These are phyloP conservation scores for Coregonus clupeaformis DNA, from an alignment of 2,113 vertebrate species.

Conservation along the genomic window DNA sequence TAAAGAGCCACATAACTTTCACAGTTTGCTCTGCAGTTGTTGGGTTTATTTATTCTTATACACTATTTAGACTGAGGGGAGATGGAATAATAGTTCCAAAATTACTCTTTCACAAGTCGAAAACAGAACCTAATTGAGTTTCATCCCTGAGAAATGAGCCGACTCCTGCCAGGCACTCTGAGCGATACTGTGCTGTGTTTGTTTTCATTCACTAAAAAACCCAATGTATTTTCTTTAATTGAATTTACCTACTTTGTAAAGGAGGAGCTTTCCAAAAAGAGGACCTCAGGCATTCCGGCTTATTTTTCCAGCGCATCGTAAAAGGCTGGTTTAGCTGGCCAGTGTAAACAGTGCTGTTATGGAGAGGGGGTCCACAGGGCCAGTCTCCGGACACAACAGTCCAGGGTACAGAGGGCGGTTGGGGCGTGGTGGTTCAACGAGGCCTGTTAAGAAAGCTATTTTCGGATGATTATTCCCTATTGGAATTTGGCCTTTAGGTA, in stretches of 20 bases:
- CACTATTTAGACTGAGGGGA: neutral
- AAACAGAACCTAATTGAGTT: neutral
- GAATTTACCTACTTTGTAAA: neutral
- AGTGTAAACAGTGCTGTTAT: conserved; percentile 12
- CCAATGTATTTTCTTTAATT: neutral
- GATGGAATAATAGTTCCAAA: neutral
- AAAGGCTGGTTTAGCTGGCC: neutral
- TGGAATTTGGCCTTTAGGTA: too few relatives aligned
- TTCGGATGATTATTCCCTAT: too few relatives aligned
- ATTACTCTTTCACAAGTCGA: neutral
- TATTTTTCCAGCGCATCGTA: conserved; percentile 24
- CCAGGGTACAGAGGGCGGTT: conserved; percentile 2
- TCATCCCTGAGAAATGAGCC: neutral
- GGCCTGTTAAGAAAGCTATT: too few relatives aligned
- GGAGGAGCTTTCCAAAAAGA: conserved; percentile 10
- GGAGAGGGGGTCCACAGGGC: neutral
- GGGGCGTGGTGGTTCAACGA: neutral
- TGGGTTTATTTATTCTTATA: neutral
- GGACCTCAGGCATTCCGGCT: neutral
- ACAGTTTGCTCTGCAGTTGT: neutral
- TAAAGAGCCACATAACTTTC: conserved; percentile 9
- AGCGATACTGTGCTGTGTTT: neutral
- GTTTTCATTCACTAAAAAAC: neutral
- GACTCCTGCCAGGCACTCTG: neutral
- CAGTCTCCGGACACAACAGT: conserved; percentile 2